Evolutionary conservation across 2,113 vertebrate species (phyloP), one percentile per base, ranked within the genome.

Genomic region (Lepisosteus osseus): DNA sequence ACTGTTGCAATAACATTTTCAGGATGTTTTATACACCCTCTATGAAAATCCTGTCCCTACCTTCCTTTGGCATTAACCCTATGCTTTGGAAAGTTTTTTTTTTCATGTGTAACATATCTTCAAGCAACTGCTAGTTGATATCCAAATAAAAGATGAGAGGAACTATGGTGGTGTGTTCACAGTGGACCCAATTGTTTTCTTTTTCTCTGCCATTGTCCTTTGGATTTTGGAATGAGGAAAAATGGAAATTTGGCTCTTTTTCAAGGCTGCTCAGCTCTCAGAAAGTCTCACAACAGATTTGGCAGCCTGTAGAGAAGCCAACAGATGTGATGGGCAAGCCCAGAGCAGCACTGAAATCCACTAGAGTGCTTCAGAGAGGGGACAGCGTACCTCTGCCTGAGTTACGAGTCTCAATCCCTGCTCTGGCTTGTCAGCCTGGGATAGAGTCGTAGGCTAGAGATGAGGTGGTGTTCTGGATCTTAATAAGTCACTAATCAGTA

Each of bases 11-110:
- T 74, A 68, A 71, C 55, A 56, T 70, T 61, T 66, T 77, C 76
- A 79, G 75, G 82, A 77, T 67, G 80, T 79, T 75, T 57, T 67
- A 73, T 75, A 75, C 70, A 72, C 80, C 82, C 76, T 74, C 4
- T 15, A 78, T 78, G 67, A 80, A 76, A 70, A 68, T 14, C 8
- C 72, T 72, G 62, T 67, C 63, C 65, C 75, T 75, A 75, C 62
- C 63, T 65, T 41, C 12, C 62, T 42, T 41, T 75, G 76, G 66
- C 71, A 78, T 61, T 68, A 68, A 64, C 42, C 45, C 42, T 42
- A 72, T 51, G 71, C 68, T 73, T 72, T 73, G 61, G 74, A 70
- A 69, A 74, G 70, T 71, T 66, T 42, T 63, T 67, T 41, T 17
- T 65, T 64, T 51, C 1, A 42, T 68, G 77, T 73, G 54, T 72